A percentile compares a stretch with the other conserved stretches of the same genome.
phyloP scores from a whole-genome alignment of 2,113 vertebrate genomes.

The Varanus salvator region DNA sequence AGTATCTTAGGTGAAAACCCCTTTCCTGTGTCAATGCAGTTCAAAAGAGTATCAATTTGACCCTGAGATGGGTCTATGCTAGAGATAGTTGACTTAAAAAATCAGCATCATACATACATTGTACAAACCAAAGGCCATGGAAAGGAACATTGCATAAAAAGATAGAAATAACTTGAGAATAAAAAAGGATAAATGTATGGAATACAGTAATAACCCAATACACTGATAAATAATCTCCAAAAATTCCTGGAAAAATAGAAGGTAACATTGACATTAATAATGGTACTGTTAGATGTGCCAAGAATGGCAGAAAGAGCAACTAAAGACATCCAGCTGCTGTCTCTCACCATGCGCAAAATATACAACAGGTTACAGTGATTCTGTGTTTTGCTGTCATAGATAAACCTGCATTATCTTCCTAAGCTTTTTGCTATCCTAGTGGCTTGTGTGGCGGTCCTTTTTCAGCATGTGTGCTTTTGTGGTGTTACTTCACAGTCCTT shows the following conservation, averaged over 20 bases:
- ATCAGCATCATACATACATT: too few species aligned
- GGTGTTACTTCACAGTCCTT: neutral
- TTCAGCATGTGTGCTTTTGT: neutral
- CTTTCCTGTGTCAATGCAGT: neutral
- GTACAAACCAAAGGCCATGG: too few species aligned
- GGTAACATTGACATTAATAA: neutral
- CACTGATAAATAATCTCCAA: neutral
- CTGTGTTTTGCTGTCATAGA: neutral
- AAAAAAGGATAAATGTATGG: too few species aligned
- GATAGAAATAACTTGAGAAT: too few species aligned
- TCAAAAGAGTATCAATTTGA: neutral
- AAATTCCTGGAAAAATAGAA: neutral
- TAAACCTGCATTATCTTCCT: conserved; percentile 12
- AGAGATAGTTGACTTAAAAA: too few species aligned
- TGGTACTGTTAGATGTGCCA: neutral
- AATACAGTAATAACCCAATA: neutral
- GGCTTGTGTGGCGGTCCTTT: neutral
- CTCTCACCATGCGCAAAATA: conserved; percentile 7
- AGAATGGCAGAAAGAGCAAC: neutral
- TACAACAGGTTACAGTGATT: neutral
- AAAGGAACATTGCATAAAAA: too few species aligned
- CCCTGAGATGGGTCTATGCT: neutral
- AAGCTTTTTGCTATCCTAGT: neutral
- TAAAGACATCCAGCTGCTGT: neutral
- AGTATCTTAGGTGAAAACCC: neutral